Percentiles rank a stretch among this genome's conserved stretches.
phyloP scores from a whole-genome alignment of 1,140 invertebrate species.

The Eriosoma lanigerum region DNA sequence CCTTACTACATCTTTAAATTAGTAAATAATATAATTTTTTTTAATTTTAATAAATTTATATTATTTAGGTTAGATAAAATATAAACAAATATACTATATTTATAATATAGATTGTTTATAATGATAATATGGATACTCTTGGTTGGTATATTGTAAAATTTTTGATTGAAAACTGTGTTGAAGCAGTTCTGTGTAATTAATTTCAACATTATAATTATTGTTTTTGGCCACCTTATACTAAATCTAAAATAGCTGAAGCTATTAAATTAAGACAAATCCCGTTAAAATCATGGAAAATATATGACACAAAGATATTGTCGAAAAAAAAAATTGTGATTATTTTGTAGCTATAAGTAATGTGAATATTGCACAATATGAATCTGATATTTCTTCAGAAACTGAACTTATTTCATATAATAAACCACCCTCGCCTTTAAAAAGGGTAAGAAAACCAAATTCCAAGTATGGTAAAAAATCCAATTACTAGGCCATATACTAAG shows the following conservation, averaged over 20 bases:
- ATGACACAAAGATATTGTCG: not conserved
- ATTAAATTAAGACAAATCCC: not conserved
- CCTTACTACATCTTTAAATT: not conserved
- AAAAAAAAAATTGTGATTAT: constrained; percentile 1
- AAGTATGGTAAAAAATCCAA: too few relatives aligned
- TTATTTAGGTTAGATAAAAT: too few relatives aligned
- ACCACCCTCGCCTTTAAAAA: not conserved
- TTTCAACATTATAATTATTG: not conserved
- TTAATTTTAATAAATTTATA: too few relatives aligned
- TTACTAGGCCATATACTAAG: too few relatives aligned
- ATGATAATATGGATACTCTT: not conserved
- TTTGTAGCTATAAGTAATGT: not conserved
- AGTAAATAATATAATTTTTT: too few relatives aligned
- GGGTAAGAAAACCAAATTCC: not conserved
- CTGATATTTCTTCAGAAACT: not conserved
- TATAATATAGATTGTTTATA: too few relatives aligned
- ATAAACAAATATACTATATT: too few relatives aligned
- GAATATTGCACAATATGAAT: not conserved
- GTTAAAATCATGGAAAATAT: not conserved
- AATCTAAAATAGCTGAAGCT: not conserved
- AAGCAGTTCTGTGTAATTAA: not conserved
- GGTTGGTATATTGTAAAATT: not conserved
- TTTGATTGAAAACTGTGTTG: not conserved
- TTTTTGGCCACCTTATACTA: not conserved
- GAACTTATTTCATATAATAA: too few relatives aligned